A percentile compares a stretch with the other conserved stretches of the same genome.
Conservation (phyloP, 2,797 vertebrate species). For the Lateolabrax maculatus region DNA sequence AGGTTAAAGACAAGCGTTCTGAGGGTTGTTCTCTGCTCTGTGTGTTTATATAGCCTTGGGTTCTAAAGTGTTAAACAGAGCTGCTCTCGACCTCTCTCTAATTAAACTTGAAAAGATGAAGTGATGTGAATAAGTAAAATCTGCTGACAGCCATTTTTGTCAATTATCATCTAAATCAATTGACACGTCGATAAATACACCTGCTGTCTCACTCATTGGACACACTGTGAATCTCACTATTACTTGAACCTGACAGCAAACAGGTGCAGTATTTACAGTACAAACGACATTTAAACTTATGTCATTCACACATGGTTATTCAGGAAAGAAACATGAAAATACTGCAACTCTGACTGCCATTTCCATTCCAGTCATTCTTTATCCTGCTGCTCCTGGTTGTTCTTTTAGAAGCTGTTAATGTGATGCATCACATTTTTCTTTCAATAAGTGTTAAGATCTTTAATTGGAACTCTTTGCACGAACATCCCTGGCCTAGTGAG, state of each 20-base stretch:
- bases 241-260: not conserved
- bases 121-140: not conserved
- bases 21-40: not conserved
- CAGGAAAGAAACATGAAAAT: not conserved
- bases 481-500: not conserved
- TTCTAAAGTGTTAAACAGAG: conserved; percentile 22
- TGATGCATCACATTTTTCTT: not conserved
- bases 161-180: conserved; percentile 14
- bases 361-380: not conserved
- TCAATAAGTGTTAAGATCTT: not conserved
- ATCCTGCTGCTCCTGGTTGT: not conserved
- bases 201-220: not conserved
- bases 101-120: conserved; percentile 12
- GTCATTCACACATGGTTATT: too few relatives aligned
- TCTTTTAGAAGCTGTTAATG: not conserved
- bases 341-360: not conserved
- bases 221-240: not conserved
- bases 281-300: not conserved
- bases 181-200: not conserved
- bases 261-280: too few relatives aligned
- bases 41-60: not conserved
- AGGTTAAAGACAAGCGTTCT: not conserved
- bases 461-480: not conserved
- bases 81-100: conserved; percentile 6
- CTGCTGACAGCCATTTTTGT: not conserved